Percentiles rank a stretch among this genome's conserved stretches.
phyloP scores from a whole-genome alignment of 2,797 vertebrate species.

The Catharus ustulatus region DNA sequence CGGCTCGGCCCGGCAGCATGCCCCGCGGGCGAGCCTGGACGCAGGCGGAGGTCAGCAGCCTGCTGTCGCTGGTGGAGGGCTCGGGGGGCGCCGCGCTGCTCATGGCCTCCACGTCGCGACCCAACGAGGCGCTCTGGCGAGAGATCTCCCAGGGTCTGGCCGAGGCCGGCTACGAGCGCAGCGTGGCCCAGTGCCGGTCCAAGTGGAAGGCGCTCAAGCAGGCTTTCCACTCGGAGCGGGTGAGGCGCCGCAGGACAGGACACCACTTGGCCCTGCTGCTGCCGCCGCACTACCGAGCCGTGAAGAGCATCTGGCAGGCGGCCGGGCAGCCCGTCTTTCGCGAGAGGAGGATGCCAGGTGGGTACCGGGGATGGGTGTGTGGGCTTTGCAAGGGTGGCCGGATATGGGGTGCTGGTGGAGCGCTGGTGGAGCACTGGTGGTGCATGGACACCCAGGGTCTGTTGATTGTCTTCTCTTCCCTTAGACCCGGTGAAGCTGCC shows the following conservation, averaged over 20 bases:
- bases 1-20: background rate
- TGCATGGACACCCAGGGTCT: rapidly evolving
- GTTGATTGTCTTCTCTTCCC: background rate
- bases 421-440: background rate
- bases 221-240: slow-evolving; percentile 52
- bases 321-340: background rate
- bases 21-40: slow-evolving; percentile 39
- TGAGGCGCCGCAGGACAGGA: background rate
- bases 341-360: slow-evolving; percentile 24
- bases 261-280: background rate
- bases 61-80: background rate
- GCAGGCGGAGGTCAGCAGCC: slow-evolving; percentile 20
- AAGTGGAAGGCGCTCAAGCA: slow-evolving; percentile 66
- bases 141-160: background rate
- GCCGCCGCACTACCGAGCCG: slow-evolving; percentile 16
- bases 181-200: slow-evolving; percentile 56
- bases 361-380: rapidly evolving
- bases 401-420: background rate
- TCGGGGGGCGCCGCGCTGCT: slow-evolving; percentile 19
- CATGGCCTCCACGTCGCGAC: slow-evolving; percentile 54
- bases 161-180: background rate
- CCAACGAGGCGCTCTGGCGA: slow-evolving; percentile 48
- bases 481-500: background rate
- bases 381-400: background rate
- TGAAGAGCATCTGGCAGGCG: slow-evolving; percentile 49